Percentiles rank a stretch among this genome's conserved stretches.
These are phyloP conservation scores for Cosmia pyralina DNA, from an alignment of 2,888 invertebrate genomes.

Conservation along the genomic window DNA sequence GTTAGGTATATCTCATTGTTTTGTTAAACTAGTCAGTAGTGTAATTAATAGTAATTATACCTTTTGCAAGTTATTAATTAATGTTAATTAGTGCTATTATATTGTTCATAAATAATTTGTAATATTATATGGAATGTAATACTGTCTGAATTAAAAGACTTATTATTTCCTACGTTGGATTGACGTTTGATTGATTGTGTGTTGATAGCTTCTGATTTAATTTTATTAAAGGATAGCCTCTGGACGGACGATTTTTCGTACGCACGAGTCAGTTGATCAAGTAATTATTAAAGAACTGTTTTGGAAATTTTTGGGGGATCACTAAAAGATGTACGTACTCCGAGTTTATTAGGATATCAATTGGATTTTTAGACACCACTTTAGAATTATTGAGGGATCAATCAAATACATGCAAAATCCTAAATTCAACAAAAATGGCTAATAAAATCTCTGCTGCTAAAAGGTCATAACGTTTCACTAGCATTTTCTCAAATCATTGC, in stretches of 20 bases:
- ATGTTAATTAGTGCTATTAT: not conserved
- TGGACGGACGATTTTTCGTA: not conserved
- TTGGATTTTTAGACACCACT: not conserved
- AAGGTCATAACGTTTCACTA: not conserved
- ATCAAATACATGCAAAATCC: not conserved
- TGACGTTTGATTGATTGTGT: not conserved
- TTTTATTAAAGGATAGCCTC: not conserved
- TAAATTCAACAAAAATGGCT: not conserved
- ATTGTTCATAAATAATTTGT: not conserved
- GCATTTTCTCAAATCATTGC: slow-evolving; percentile 4
- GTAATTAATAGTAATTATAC: not conserved
- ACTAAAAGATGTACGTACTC: not conserved
- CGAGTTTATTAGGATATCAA: not conserved
- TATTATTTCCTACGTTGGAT: not conserved
- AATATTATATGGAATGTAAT: not conserved
- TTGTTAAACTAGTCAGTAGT: not conserved
- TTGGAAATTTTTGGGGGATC: not conserved
- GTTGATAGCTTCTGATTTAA: not conserved
- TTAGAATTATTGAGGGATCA: not conserved
- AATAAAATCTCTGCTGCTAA: not conserved
- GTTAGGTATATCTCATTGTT: not conserved
- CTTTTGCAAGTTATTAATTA: not conserved
- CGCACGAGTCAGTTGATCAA: not conserved
- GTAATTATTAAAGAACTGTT: not conserved
- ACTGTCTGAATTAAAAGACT: not conserved